A percentile compares a stretch with the other conserved stretches of the same genome.
These are phyloP conservation scores for Phymastichus coffea DNA, from an alignment of 1,140 invertebrate species.

Conservation along the genomic window DNA sequence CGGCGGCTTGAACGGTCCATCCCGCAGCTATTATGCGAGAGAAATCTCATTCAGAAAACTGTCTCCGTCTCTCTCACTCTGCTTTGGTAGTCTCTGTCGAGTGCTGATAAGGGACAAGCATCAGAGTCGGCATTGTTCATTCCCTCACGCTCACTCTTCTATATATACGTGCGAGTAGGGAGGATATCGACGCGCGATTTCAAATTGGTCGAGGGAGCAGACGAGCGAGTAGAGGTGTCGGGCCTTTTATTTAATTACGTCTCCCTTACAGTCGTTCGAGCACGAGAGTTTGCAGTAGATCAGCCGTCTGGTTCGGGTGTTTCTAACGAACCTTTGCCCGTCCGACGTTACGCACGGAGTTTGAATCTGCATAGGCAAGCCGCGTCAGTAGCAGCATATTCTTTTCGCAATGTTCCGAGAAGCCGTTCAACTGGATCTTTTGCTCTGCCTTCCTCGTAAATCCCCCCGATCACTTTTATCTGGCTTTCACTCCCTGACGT, in stretches of 20 bases:
- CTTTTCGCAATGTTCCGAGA: too few species aligned
- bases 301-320: too few species aligned
- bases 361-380: too few species aligned
- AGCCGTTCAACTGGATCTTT: too few species aligned
- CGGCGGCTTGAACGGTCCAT: too few species aligned
- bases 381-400: too few species aligned
- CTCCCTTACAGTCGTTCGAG: too few species aligned
- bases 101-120: slow-evolving; percentile 10
- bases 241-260: slow-evolving; percentile 13
- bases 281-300: too few species aligned
- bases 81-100: slow-evolving; percentile 1
- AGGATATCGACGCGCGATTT: slow-evolving; percentile 1
- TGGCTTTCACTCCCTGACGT: background rate
- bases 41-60: background rate
- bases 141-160: too few species aligned
- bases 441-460: background rate
- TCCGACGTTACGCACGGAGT: too few species aligned
- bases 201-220: background rate
- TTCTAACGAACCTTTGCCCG: too few species aligned
- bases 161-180: background rate
- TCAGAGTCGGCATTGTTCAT: background rate
- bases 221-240: too few species aligned
- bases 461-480: slow-evolving; percentile 7
- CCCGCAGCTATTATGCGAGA: background rate
- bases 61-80: background rate